phyloP scores from a whole-genome alignment of 1,140 invertebrate species.

The Penaeus vannamei region DNA sequence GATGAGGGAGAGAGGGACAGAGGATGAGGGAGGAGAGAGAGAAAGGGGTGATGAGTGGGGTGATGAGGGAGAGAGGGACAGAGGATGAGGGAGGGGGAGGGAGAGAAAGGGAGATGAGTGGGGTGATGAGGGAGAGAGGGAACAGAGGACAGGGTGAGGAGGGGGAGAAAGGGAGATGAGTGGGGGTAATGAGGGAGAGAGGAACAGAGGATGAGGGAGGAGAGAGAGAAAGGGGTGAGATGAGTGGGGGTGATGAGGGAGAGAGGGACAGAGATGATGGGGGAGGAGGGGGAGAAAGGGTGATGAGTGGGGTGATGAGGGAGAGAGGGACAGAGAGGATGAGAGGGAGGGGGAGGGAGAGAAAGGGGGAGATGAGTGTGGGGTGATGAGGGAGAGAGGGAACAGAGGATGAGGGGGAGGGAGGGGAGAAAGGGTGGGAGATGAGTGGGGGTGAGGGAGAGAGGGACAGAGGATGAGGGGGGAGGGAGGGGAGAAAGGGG shows the following conservation, averaged over 20 bases:
- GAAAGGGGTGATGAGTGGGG: neutral
- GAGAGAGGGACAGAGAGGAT: neutral
- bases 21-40: neutral
- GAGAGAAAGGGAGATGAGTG: too few relatives aligned
- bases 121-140: neutral
- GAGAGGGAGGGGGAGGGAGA: neutral
- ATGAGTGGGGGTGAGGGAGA: too few relatives aligned
- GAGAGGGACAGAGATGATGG: too few relatives aligned
- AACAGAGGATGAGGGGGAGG: neutral
- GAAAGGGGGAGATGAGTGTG: neutral
- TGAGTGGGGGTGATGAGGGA: neutral
- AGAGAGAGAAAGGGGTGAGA: neutral
- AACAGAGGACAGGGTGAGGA: neutral
- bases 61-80: neutral
- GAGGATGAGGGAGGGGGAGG: neutral
- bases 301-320: too few relatives aligned
- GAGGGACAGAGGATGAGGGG: neutral
- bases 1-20: neutral
- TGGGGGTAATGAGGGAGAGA: neutral
- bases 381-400: neutral
- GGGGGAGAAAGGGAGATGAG: neutral
- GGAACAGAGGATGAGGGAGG: neutral
- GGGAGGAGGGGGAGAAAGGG: neutral
- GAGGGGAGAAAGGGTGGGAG: neutral
- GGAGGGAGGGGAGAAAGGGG: neutral